A percentile compares a stretch with the other conserved stretches of the same genome.
Evolutionary conservation across 1,140 invertebrate genomes (phyloP).

Genomic region (fruit fly (Drosophila melanogaster)): Release_6_plus_ISO1_MT NT_033779.5:15609501-15610000

Average conservation of each 20-base stretch:
- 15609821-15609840: not conserved
- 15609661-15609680: not conserved
- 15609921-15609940: conserved; percentile 1
- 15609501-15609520: no score
- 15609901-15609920: not conserved
- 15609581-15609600: no score
- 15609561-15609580: no score
- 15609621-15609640: no score
- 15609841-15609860: not conserved
- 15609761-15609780: not conserved
- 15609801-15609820: not conserved
- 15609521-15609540: no score
- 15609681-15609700: conserved; percentile 4
- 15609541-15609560: not conserved
- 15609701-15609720: conserved; percentile 12
- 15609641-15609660: no score
- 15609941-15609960: conserved; percentile 25
- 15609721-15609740: not conserved
- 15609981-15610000: conserved; percentile 25
- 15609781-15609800: not conserved
- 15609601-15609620: no score
- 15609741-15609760: conserved; percentile 1
- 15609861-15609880: not conserved
- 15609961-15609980: conserved; percentile 1
- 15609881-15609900: not conserved